A percentile compares a stretch with the other conserved stretches of the same genome.
Evolutionary conservation across 23 tunicate genomes (phyloP).

Genomic region (Clavelina lepadiformis): DNA sequence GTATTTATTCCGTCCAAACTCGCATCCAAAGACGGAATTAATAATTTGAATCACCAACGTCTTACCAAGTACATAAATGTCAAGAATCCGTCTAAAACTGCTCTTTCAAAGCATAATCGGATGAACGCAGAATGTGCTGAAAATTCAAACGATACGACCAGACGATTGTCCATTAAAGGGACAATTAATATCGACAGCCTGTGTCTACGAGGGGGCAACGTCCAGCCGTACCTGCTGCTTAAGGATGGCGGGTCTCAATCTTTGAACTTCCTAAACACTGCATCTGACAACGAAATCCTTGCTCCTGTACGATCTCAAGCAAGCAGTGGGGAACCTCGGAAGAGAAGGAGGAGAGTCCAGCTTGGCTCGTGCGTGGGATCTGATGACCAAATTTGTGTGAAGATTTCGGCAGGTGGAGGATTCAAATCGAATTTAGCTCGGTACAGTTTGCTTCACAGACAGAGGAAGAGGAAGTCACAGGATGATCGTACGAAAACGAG

Average conservation of each 20-base stretch:
- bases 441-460: conserved; percentile 62
- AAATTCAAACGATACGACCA: too few species aligned
- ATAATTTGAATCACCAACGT: too few species aligned
- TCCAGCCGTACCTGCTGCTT: conserved; percentile 12
- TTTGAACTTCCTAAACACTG: conserved; percentile 32
- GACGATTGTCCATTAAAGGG: too few species aligned
- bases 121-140: too few species aligned
- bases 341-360: conserved; percentile 15
- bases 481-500: conserved; percentile 20
- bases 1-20: too few species aligned
- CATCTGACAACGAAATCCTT: neutral
- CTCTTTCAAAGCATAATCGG: too few species aligned
- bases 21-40: too few species aligned
- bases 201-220: conserved; percentile 5
- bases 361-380: conserved; percentile 21
- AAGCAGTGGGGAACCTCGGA: neutral
- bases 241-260: conserved; percentile 48
- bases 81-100: too few species aligned
- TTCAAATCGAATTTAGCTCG: conserved; percentile 62
- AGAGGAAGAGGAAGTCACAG: conserved; percentile 33
- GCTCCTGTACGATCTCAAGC: neutral
- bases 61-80: too few species aligned
- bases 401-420: conserved; percentile 78
- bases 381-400: conserved; percentile 42
- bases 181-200: conserved; percentile 28